Evolutionary conservation across 2,888 invertebrate genomes (phyloP), one percentile per base, ranked within the genome.

Genomic region (Amphipoea lucens): DNA sequence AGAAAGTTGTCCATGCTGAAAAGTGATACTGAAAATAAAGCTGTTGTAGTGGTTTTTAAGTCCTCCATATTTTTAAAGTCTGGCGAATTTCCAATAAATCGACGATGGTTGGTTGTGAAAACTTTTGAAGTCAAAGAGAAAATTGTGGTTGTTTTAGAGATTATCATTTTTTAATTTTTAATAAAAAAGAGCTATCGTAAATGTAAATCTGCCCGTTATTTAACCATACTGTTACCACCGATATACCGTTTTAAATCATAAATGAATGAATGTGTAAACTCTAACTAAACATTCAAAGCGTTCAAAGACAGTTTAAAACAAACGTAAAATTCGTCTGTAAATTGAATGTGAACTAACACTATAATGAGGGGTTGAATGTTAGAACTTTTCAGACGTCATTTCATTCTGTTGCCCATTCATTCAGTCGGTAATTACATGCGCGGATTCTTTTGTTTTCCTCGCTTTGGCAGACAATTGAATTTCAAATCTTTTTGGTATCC

Each of bases 301-400:
- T 57, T 79, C 76, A 83, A 14, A 67, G n/a, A 73, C 70, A 63
- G 42, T 71, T 82, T 62, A 71, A 82, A 78, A 75, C 29, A 72
- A 84, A 81, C 20, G 65, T 42, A 81, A 66, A 78, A 66, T 76
- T 12, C 11, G 73, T 57, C 75, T 78, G 85, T 89, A 84, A 90
- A 92, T 92, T 90, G 88, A 93, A 91, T 90, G 87, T 88, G 87
- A 88, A 90, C 76, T 81, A 81, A 81, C 72, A 74, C 70, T 76
- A 73, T 74, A 82, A 84, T 83, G 79, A 90, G 88, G 83, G 90
- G 54, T 78, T 87, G 86, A 91, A 90, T 90, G 84, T 83, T 82
- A 84, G 89, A 95, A 96, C 91, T 95, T 95, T 94, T 92, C 95
- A 95, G 95, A 95, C 95, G 87, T 91, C 92, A 92, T 93, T 92